Evolutionary conservation across 2,113 vertebrate genomes (phyloP).

Genomic region (Tupaia chinensis): DNA sequence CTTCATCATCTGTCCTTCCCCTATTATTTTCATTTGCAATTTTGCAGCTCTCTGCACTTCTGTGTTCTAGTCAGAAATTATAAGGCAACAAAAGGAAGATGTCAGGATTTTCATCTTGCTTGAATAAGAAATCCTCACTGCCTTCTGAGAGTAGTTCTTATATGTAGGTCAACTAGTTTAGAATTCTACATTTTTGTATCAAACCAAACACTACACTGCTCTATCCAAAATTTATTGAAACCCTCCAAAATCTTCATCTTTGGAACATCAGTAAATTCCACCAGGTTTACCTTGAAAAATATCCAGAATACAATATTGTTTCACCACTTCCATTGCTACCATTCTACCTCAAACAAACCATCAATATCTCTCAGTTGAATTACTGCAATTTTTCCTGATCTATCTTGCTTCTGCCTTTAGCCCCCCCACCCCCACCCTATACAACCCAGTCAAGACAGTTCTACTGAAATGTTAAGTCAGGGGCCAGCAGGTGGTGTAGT

Average conservation of each 20-base stretch:
- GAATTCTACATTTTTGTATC: background rate
- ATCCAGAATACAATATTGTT: background rate
- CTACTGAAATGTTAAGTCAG: background rate
- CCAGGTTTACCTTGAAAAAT: background rate
- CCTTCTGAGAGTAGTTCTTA: background rate
- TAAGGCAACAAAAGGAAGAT: slow-evolving; percentile 47
- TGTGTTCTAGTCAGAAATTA: slow-evolving; percentile 43
- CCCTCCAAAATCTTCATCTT: slow-evolving; percentile 15
- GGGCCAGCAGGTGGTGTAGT: no score
- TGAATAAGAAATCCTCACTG: background rate
- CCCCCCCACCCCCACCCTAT: background rate
- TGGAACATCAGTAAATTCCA: background rate
- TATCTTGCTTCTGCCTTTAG: background rate
- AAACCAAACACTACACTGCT: background rate
- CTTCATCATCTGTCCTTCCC: slow-evolving; percentile 2
- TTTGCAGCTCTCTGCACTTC: slow-evolving; percentile 59
- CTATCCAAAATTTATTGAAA: background rate
- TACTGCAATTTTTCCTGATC: background rate
- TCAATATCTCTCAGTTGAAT: background rate
- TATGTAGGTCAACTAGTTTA: background rate
- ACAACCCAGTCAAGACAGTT: background rate
- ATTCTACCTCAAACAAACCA: background rate
- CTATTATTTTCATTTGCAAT: slow-evolving; percentile 56
- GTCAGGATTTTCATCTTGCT: background rate
- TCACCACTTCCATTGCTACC: background rate